These are phyloP conservation scores for Tricholaema leucomelas DNA, from an alignment of 2,113 vertebrate genomes.

Conservation along the genomic window DNA sequence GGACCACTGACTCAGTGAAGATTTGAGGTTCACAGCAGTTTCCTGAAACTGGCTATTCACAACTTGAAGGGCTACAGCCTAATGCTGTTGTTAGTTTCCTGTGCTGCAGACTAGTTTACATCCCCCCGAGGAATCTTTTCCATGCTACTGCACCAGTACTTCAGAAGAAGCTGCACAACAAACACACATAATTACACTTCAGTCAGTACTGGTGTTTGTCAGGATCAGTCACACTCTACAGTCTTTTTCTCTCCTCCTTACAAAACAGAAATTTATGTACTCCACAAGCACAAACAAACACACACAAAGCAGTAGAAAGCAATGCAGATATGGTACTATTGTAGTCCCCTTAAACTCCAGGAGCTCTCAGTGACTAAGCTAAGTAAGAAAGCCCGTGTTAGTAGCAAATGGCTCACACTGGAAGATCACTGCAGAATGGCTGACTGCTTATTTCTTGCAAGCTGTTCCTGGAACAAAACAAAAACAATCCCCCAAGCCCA, in stretches of 20 bases:
- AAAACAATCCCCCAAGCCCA: neutral
- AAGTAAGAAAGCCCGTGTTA: slow-evolving; percentile 1
- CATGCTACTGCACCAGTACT: neutral
- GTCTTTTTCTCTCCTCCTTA: neutral
- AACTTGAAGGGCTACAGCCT: neutral
- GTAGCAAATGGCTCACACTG: neutral
- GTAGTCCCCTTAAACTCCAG: neutral
- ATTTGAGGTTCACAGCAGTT: neutral
- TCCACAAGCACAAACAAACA: neutral
- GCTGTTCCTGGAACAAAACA: slow-evolving; percentile 16
- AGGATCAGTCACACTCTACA: neutral
- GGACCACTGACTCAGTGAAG: neutral
- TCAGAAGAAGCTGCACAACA: neutral
- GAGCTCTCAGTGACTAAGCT: neutral
- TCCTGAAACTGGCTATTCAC: neutral
- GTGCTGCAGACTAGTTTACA: neutral
- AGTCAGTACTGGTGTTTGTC: neutral
- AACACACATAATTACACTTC: neutral
- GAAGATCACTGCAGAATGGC: neutral
- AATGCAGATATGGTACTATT: neutral
- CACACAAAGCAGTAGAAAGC: neutral
- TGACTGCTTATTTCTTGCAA: neutral
- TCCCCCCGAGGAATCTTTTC: neutral
- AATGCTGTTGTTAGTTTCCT: neutral
- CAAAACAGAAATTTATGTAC: neutral